Evolutionary conservation across 2,888 invertebrate species (phyloP).

Genomic region (Cephus spinipes): DNA sequence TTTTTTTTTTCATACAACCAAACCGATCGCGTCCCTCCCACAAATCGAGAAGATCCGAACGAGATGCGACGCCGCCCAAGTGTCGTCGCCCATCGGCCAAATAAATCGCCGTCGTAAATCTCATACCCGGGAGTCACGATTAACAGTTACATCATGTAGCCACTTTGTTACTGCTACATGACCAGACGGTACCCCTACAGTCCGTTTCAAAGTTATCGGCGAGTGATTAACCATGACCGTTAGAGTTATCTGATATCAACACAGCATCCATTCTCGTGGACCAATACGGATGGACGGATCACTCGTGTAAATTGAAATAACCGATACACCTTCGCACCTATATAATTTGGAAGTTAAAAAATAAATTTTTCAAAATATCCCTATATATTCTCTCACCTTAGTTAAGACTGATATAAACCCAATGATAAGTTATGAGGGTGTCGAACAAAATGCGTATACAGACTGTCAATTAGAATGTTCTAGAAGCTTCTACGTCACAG

Average conservation of each 20-base stretch:
- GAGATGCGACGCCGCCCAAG: conserved; percentile 5
- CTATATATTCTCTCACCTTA: too few relatives aligned
- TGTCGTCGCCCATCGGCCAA: neutral
- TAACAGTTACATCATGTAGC: conserved; percentile 5
- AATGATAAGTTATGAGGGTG: neutral
- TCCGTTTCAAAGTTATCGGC: neutral
- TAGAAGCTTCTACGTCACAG: neutral
- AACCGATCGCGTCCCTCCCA: neutral
- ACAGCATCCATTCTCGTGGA: neutral
- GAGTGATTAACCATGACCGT: neutral
- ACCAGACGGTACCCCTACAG: neutral
- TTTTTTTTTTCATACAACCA: neutral
- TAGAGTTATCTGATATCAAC: neutral
- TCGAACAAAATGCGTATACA: neutral
- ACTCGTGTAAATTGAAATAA: neutral
- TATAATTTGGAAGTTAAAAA: too few relatives aligned
- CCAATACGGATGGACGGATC: neutral
- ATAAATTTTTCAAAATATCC: too few relatives aligned
- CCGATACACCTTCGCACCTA: too few relatives aligned
- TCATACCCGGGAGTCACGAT: neutral
- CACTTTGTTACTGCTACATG: neutral
- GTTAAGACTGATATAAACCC: too few relatives aligned
- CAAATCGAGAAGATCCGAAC: neutral
- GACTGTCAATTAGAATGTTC: neutral
- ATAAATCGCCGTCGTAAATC: neutral